These are phyloP conservation scores for Coranthus polyacanthus DNA, from an alignment of 2,797 vertebrate genomes.

Conservation along the genomic window DNA sequence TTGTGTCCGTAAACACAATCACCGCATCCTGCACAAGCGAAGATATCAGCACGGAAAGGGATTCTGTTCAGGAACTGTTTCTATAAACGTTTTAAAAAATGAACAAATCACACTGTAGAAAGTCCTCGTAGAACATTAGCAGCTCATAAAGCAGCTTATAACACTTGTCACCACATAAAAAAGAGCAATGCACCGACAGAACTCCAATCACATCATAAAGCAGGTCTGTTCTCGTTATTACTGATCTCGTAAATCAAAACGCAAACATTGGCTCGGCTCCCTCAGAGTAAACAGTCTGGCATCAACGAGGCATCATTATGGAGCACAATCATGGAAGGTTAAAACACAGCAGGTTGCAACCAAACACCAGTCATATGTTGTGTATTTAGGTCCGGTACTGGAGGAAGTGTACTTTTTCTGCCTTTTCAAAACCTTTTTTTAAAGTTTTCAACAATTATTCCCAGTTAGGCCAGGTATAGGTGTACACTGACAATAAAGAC, in stretches of 20 bases:
- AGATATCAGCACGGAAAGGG: too few species aligned
- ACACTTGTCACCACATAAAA: constrained; percentile 10
- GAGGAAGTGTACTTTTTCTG: too few species aligned
- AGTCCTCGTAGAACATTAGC: not conserved
- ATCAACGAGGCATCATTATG: constrained; percentile 49
- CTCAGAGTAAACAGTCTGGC: constrained; percentile 23
- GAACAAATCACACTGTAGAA: not conserved
- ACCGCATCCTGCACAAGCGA: too few species aligned
- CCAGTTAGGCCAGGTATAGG: too few species aligned
- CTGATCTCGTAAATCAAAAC: constrained; percentile 62
- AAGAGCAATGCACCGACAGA: constrained; percentile 17
- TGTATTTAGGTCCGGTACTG: too few species aligned
- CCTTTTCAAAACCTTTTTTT: too few species aligned
- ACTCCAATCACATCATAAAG: constrained; percentile 12
- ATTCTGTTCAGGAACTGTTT: not conserved
- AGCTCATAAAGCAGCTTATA: constrained; percentile 20
- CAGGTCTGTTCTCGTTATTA: constrained; percentile 51
- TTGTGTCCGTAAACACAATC: too few species aligned
- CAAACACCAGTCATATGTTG: too few species aligned
- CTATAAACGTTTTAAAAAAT: not conserved
- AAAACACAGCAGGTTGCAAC: not conserved
- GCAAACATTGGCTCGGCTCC: constrained; percentile 55
- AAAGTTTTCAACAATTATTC: too few species aligned
- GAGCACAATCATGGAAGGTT: not conserved
- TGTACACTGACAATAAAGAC: too few species aligned